A percentile compares a stretch with the other conserved stretches of the same genome.
phyloP scores from a whole-genome alignment of 2,113 vertebrate genomes.

The Corynorhinus townsendii region DNA sequence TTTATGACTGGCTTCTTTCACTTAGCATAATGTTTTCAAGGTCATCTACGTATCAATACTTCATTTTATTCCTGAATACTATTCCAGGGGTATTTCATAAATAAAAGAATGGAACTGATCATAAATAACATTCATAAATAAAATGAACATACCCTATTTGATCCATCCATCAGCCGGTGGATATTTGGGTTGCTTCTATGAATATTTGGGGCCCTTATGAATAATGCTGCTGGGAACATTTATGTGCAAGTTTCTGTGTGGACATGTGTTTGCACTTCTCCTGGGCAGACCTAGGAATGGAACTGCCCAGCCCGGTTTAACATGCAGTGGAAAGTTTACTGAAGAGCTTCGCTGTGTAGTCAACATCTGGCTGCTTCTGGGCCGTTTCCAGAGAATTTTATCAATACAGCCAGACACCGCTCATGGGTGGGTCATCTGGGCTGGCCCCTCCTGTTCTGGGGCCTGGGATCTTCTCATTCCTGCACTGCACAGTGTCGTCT shows the following conservation, averaged over 20 bases:
- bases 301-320: background rate
- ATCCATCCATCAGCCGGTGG: background rate
- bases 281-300: background rate
- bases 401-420: slow-evolving; percentile 73
- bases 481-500: slow-evolving; percentile 69
- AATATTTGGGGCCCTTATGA: background rate
- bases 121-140: background rate
- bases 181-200: background rate
- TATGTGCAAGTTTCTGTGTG: fast-evolving
- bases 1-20: background rate
- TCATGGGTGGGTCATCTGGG: slow-evolving; percentile 63
- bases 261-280: background rate
- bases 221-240: background rate
- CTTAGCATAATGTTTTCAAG: background rate
- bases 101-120: background rate
- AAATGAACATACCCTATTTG: background rate
- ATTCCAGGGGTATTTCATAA: background rate
- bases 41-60: background rate
- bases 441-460: slow-evolving; percentile 69
- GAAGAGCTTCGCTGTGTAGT: slow-evolving; percentile 53
- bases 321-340: slow-evolving; percentile 58
- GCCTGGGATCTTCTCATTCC: slow-evolving; percentile 76
- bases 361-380: slow-evolving; percentile 82
- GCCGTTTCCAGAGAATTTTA: slow-evolving; percentile 79
- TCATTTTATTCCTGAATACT: background rate